These are phyloP conservation scores for Bellardia bayeri DNA, from an alignment of 2,888 invertebrate genomes.

Conservation along the genomic window DNA sequence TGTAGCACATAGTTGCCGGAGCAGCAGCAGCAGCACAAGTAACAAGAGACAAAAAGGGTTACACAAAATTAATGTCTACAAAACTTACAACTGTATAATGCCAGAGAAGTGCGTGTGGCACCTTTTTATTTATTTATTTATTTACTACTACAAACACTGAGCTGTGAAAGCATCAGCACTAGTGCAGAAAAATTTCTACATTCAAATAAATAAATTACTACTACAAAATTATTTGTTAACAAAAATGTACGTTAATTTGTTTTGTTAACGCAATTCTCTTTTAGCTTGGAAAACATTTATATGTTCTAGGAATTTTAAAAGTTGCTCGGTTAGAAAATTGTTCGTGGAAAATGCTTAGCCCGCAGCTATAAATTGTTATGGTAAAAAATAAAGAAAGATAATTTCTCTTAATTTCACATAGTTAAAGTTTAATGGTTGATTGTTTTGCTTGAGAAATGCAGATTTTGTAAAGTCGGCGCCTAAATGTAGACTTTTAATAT, in stretches of 20 bases:
- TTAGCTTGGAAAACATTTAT: conserved; percentile 21
- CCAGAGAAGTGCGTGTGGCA: conserved; percentile 61
- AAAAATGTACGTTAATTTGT: conserved; percentile 54
- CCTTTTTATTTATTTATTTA: conserved; percentile 29
- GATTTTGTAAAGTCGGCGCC: conserved; percentile 1
- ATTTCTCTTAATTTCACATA: conserved; percentile 37
- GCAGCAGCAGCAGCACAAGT: conserved; percentile 53
- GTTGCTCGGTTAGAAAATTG: conserved; percentile 49
- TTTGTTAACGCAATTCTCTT: conserved; percentile 56
- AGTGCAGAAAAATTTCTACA: conserved; percentile 43
- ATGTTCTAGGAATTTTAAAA: conserved; percentile 57
- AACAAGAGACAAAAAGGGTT: conserved; percentile 58
- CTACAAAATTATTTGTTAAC: conserved; percentile 59
- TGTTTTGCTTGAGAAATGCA: neutral
- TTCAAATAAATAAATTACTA: conserved; percentile 26
- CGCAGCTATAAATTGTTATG: conserved; percentile 20
- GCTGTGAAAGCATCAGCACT: conserved; percentile 54
- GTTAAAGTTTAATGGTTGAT: neutral
- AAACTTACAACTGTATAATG: conserved; percentile 50
- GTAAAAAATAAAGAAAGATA: neutral
- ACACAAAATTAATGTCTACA: conserved; percentile 61
- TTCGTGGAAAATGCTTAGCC: conserved; percentile 32
- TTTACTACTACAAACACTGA: neutral
- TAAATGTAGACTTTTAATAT: conserved; percentile 20
- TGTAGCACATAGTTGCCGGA: conserved; percentile 46